A percentile compares a stretch with the other conserved stretches of the same genome.
Conservation (phyloP, 2,797 vertebrate genomes). For the Falco biarmicus region DNA sequence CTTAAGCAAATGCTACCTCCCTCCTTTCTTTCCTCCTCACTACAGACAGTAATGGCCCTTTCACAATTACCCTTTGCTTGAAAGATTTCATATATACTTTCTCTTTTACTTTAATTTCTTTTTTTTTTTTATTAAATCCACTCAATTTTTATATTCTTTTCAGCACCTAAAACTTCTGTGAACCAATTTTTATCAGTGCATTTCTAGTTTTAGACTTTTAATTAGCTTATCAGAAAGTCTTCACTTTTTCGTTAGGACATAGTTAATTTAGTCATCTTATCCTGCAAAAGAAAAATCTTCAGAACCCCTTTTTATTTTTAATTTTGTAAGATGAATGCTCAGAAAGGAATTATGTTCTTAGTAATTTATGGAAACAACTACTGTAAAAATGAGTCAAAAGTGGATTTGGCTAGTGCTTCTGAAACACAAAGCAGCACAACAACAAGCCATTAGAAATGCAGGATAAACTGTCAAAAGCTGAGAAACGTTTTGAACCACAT, state of each 20-base stretch:
- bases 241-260: constrained; percentile 2
- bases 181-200: neutral
- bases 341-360: constrained; percentile 22
- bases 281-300: neutral
- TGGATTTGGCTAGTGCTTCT: neutral
- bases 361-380: neutral
- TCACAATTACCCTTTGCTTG: neutral
- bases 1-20: neutral
- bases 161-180: neutral
- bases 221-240: constrained; percentile 17
- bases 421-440: neutral
- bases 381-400: constrained; percentile 16
- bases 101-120: neutral
- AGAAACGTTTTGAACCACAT: neutral
- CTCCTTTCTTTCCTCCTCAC: neutral
- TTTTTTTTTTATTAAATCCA: neutral
- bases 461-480: neutral
- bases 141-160: neutral
- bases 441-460: neutral
- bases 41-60: neutral
- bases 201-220: constrained; percentile 21
- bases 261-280: constrained; percentile 16
- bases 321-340: neutral
- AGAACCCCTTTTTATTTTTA: constrained; percentile 19
- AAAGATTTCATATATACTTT: neutral